Conservation (phyloP, 2,888 invertebrate species). For the Ochropleura leucogaster region DNA sequence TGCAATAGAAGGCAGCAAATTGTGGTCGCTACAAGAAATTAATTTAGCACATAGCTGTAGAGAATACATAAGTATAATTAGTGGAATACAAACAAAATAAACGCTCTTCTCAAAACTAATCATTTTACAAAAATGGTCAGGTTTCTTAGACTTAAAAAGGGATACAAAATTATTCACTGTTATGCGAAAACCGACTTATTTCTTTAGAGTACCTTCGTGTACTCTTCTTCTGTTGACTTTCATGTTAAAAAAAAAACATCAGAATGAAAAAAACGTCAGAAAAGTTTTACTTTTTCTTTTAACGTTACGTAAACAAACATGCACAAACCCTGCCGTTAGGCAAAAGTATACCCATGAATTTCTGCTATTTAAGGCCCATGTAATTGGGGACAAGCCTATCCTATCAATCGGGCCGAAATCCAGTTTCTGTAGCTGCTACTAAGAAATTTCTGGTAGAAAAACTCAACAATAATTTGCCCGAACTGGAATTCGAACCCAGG, state of each 20-base stretch:
- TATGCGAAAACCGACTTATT: background rate
- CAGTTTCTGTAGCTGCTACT: no score
- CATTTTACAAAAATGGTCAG: background rate
- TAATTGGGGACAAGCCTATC: no score
- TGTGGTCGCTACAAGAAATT: background rate
- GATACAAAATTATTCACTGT: background rate
- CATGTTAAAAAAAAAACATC: background rate
- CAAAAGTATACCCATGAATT: background rate
- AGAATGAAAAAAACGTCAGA: background rate
- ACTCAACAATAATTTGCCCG: no score
- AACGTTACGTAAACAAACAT: background rate
- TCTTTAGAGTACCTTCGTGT: background rate
- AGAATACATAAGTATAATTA: no score
- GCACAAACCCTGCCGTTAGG: background rate
- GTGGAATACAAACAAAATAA: background rate
- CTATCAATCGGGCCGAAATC: no score
- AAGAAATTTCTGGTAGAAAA: no score
- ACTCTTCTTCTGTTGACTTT: no score
- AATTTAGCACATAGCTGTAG: rapidly evolving
- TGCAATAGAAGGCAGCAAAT: background rate
- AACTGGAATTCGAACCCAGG: no score
- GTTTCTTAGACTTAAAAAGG: background rate
- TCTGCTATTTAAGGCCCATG: background rate
- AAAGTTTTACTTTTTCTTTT: background rate
- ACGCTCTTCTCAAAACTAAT: background rate